These are phyloP conservation scores for Julus scanicus DNA, from an alignment of 2,888 invertebrate genomes.

Conservation along the genomic window DNA sequence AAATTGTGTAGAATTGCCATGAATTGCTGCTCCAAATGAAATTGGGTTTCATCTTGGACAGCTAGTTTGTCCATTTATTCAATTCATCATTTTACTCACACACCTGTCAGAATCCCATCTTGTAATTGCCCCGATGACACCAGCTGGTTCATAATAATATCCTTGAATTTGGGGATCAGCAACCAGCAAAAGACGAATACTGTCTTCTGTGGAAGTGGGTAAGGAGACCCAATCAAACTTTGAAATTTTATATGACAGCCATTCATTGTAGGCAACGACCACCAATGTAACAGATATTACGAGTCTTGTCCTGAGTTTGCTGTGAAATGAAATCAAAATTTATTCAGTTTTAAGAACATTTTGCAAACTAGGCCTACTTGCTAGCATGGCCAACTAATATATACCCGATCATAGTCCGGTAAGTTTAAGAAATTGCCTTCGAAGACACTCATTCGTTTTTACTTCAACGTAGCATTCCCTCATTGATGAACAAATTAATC, in stretches of 20 bases:
- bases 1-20: no score
- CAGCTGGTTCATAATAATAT: conserved; percentile 76
- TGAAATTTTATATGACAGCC: conserved; percentile 54
- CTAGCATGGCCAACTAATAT: not conserved
- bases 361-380: conserved; percentile 1
- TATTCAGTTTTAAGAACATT: not conserved
- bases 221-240: conserved; percentile 53
- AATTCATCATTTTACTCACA: not conserved
- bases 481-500: not conserved
- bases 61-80: not conserved
- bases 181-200: conserved; percentile 70
- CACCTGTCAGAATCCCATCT: conserved; percentile 92
- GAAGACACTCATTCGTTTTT: conserved; percentile 17
- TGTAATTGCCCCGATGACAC: conserved; percentile 75
- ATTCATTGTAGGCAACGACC: conserved; percentile 54
- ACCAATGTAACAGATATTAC: conserved; percentile 51
- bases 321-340: not conserved
- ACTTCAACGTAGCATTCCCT: not conserved
- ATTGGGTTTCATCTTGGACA: no score
- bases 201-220: conserved; percentile 45
- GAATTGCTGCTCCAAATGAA: no score
- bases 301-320: conserved; percentile 53
- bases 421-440: not conserved
- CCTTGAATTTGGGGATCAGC: conserved; percentile 96
- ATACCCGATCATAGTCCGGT: conserved; percentile 18